Conservation (phyloP, 2,113 vertebrate species). For the Oplegnathus fasciatus region DNA sequence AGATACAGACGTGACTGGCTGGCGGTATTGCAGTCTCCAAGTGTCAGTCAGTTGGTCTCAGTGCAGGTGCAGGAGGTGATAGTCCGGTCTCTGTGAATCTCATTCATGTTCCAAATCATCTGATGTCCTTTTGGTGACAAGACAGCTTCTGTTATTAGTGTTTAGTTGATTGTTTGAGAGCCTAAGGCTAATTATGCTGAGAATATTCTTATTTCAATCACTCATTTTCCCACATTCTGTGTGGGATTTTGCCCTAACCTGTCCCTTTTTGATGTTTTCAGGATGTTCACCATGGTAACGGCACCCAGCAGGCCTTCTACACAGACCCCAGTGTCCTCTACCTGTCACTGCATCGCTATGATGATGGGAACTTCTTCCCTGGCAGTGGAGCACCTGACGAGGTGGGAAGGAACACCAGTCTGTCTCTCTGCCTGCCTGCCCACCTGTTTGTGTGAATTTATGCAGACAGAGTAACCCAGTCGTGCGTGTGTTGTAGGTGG, state of each 20-base stretch:
- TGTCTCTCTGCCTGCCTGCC: neutral
- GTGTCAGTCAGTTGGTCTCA: neutral
- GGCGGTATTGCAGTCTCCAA: neutral
- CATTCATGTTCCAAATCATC: neutral
- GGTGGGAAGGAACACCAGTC: slow-evolving; percentile 74
- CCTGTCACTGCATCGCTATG: slow-evolving; percentile 96
- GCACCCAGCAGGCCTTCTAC: slow-evolving; percentile 96
- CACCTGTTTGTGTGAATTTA: neutral
- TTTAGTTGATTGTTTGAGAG: neutral
- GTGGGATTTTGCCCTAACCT: neutral
- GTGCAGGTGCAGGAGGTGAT: slow-evolving; percentile 24
- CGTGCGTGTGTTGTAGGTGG: slow-evolving; percentile 84
- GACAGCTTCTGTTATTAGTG: neutral
- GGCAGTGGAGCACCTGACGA: slow-evolving; percentile 97
- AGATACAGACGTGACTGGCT: slow-evolving; percentile 28
- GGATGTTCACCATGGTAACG: slow-evolving; percentile 90
- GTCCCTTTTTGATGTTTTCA: slow-evolving; percentile 31
- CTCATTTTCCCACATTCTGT: neutral
- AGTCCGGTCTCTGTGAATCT: neutral
- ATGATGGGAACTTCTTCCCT: slow-evolving; percentile 98
- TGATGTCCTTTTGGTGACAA: neutral
- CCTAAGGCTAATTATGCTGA: neutral
- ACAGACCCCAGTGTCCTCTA: slow-evolving; percentile 93
- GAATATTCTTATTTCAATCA: neutral
- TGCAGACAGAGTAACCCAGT: neutral